Percentiles rank a stretch among this genome's conserved stretches.
Conservation (phyloP, 2,113 vertebrate species). For the Dromiciops gliroides region DNA sequence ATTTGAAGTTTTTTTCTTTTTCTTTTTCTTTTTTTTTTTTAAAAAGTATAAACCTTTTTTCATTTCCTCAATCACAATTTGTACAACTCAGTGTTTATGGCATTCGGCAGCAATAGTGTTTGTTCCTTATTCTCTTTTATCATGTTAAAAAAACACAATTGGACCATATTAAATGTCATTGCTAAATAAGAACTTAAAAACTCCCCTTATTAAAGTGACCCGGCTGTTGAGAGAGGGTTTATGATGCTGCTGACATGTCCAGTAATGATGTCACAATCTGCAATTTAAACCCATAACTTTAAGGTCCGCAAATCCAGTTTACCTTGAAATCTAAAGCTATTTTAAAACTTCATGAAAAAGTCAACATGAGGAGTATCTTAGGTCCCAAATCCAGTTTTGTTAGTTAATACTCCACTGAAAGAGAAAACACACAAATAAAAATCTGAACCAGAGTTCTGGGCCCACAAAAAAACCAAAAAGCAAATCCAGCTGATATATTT, state of each 20-base stretch:
- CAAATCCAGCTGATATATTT: constrained; percentile 55
- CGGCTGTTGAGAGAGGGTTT: constrained; percentile 58
- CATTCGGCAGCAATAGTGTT: constrained; percentile 85
- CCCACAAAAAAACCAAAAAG: constrained; percentile 60
- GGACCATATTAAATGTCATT: constrained; percentile 74
- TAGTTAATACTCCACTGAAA: constrained; percentile 78
- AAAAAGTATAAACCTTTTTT: constrained; percentile 86
- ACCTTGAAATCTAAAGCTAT: constrained; percentile 73
- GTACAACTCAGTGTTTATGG: constrained; percentile 87
- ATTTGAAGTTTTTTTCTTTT: constrained; percentile 81
- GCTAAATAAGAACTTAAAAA: constrained; percentile 70
- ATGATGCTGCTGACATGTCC: constrained; percentile 66
- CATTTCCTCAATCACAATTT: constrained; percentile 87
- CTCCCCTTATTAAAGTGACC: constrained; percentile 69
- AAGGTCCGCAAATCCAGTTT: constrained; percentile 80
- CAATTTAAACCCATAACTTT: constrained; percentile 57
- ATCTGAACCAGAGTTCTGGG: constrained; percentile 76
- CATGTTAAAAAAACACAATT: constrained; percentile 72
- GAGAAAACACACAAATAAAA: constrained; percentile 65
- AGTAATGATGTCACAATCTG: constrained; percentile 65
- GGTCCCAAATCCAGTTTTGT: constrained; percentile 84
- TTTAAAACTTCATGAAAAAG: constrained; percentile 79
- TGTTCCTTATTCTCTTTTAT: constrained; percentile 80
- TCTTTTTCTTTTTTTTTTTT: constrained; percentile 79
- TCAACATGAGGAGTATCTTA: constrained; percentile 82